phyloP scores from a whole-genome alignment of 2,888 invertebrate genomes.

The Oligia fasciuncula region DNA sequence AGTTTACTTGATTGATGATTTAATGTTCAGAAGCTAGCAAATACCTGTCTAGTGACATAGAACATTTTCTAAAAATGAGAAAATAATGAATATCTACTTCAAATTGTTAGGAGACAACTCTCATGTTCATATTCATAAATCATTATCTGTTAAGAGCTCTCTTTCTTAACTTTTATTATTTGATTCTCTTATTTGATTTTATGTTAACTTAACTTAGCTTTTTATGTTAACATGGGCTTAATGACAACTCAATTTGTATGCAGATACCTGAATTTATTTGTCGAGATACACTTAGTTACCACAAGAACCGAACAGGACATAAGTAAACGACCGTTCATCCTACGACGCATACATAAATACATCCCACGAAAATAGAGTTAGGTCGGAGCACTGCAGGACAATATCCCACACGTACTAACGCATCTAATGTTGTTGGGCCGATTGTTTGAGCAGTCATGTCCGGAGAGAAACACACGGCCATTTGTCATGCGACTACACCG shows the following conservation, averaged over 20 bases:
- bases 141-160: neutral
- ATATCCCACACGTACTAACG: slow-evolving; percentile 59
- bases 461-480: slow-evolving; percentile 74
- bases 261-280: neutral
- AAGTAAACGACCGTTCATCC: slow-evolving; percentile 12
- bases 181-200: neutral
- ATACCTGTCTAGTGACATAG: no score
- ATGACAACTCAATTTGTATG: neutral
- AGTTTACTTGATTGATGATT: neutral
- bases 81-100: neutral
- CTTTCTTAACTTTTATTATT: neutral
- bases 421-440: slow-evolving; percentile 60
- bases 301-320: neutral
- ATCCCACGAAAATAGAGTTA: slow-evolving; percentile 34
- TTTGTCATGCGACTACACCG: slow-evolving; percentile 78
- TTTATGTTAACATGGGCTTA: neutral
- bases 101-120: neutral
- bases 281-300: neutral
- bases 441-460: slow-evolving; percentile 75
- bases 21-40: neutral
- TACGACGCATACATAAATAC: slow-evolving; percentile 25
- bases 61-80: neutral
- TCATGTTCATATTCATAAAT: neutral
- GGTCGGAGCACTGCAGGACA: slow-evolving; percentile 44
- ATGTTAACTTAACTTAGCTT: neutral